Evolutionary conservation across 2,113 vertebrate species (phyloP).

Genomic region (Oryzias javanicus): DNA sequence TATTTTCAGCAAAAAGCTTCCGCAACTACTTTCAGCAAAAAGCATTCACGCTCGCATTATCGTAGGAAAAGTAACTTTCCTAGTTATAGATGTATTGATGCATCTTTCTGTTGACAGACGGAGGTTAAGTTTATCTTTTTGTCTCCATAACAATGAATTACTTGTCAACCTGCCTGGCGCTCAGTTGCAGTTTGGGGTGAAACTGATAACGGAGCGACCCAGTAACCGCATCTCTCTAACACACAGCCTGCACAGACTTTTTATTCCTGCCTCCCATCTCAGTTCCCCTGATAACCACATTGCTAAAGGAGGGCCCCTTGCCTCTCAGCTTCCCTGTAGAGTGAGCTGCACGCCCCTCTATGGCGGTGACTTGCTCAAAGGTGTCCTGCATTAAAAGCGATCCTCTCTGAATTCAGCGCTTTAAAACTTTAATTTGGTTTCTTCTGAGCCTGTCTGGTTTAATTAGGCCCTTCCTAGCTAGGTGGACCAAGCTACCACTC

Average conservation of each 20-base stretch:
- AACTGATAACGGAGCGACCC: slow-evolving; percentile 64
- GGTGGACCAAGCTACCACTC: slow-evolving; percentile 53
- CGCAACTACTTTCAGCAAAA: no score
- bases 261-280: slow-evolving; percentile 47
- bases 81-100: slow-evolving; percentile 9
- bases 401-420: slow-evolving; percentile 41
- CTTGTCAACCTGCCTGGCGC: slow-evolving; percentile 44
- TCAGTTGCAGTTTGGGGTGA: slow-evolving; percentile 49
- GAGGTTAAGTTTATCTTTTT: slow-evolving; percentile 21
- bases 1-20: no score
- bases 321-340: slow-evolving; percentile 12
- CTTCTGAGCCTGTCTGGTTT: slow-evolving; percentile 67
- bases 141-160: slow-evolving; percentile 51
- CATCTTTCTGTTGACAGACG: no score
- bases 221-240: slow-evolving; percentile 16
- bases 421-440: slow-evolving; percentile 79
- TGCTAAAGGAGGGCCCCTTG: slow-evolving; percentile 63
- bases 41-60: no score
- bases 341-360: no score
- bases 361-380: neutral
- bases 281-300: slow-evolving; percentile 70
- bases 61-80: no score
- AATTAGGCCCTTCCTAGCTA: slow-evolving; percentile 56
- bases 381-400: slow-evolving; percentile 27
- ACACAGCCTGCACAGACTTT: slow-evolving; percentile 33